A percentile compares a stretch with the other conserved stretches of the same genome.
These are phyloP conservation scores for Astur gentilis DNA, from an alignment of 2,113 vertebrate species.

Conservation along the genomic window DNA sequence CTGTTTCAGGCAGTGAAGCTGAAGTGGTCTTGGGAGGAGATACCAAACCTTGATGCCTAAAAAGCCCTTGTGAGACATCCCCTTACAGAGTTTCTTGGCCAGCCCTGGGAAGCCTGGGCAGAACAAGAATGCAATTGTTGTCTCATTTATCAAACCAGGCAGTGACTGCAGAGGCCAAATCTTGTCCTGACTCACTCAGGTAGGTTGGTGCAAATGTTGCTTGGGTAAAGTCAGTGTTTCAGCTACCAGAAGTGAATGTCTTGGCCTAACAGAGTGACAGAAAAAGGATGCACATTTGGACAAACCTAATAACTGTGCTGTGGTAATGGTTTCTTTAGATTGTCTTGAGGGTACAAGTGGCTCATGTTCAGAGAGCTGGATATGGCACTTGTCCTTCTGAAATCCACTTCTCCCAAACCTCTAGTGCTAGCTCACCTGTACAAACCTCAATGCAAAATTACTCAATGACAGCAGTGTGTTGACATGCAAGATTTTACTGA, in stretches of 20 bases:
- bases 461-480: not conserved
- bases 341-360: not conserved
- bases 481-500: not conserved
- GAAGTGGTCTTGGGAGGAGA: not conserved
- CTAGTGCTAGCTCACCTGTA: not conserved
- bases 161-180: not conserved
- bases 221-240: not conserved
- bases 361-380: not conserved
- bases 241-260: not conserved
- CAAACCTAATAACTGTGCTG: not conserved
- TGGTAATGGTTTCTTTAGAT: not conserved
- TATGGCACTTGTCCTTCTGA: not conserved
- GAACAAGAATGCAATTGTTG: not conserved
- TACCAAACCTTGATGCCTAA: not conserved
- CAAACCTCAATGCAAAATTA: not conserved
- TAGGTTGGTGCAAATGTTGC: not conserved
- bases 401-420: not conserved
- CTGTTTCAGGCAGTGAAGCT: not conserved
- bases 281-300: not conserved
- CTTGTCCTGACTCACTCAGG: not conserved
- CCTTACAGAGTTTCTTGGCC: not conserved
- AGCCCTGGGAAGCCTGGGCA: not conserved
- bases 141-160: not conserved
- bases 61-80: not conserved
- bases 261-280: not conserved